Evolutionary conservation across 2,888 invertebrate genomes (phyloP), one percentile per base, ranked within the genome.

Genomic region (Anarsia innoxiella): DNA sequence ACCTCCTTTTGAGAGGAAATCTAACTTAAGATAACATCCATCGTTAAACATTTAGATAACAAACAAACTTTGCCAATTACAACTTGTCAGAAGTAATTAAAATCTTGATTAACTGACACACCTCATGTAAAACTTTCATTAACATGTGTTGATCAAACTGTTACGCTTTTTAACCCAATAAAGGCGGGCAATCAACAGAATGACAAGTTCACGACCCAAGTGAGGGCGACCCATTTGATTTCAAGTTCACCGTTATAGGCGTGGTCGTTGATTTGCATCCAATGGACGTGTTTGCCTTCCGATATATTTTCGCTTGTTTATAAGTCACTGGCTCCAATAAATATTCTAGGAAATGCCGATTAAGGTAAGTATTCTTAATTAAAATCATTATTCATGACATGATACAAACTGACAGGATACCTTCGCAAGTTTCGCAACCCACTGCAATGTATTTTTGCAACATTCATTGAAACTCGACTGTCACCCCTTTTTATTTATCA

Each of bases 181-280:
- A 45, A 53, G 47, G 42, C 45, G 54, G 50, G 52, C 55, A 40
- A 42, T 47, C 44, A 51, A 47, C 44, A 56, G 56, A 52, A 42
- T 48, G 55, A 45, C 47, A 56, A 53, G 75, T 68, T 70, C 73
- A 66, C 56, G 73, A 70, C 67, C 69, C 53, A 39, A 44, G 52
- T 57, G 59, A 59, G 55, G 53, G 52, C 57, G 69, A 66, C 70
- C 70, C 59, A 66, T 69, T 72, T 56, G 44, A 48, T 59, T 59
- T 62, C 60, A 67, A 70, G 63, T 67, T 71, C 60, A 66, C 52
- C 53, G 60, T 58, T 57, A 51, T 51, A 60, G 62, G 67, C 59
- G 62, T 62, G 57, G 52, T 54, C 52, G 53, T 45, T 57, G 56
- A 67, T 72, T 73, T 72, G 59, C 66, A 68, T 66, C 59, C 56